Conservation (phyloP, 2,113 vertebrate genomes). For the Pardalotus punctatus region DNA sequence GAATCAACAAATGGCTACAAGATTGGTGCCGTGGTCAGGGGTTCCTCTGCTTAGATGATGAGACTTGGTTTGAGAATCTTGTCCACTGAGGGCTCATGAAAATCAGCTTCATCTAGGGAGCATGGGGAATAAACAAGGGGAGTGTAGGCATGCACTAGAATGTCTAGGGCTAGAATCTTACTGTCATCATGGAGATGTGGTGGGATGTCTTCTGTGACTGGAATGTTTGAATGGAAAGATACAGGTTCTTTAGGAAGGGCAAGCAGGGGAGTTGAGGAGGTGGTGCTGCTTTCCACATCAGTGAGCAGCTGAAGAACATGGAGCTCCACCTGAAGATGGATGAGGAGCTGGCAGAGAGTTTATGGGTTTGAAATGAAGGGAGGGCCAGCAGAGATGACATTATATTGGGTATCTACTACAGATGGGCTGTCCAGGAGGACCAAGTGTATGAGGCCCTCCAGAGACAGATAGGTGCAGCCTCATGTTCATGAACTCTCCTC, state of each 20-base stretch:
- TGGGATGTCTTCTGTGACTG: neutral
- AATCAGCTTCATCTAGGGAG: neutral
- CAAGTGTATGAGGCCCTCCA: fast-evolving
- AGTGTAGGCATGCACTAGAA: neutral
- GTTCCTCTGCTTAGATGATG: neutral
- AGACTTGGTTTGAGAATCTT: neutral
- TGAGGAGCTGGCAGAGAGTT: neutral
- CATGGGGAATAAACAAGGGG: neutral
- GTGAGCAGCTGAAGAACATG: neutral
- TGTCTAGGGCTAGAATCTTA: neutral
- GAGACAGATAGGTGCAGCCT: neutral
- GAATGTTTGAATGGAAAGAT: neutral
- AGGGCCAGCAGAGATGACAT: neutral
- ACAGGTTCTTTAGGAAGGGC: neutral
- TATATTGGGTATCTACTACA: neutral
- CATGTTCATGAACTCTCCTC: too few species aligned
- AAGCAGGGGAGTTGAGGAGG: neutral
- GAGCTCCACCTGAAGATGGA: too few species aligned
- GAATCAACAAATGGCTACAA: neutral
- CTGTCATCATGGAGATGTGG: neutral
- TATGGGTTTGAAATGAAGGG: neutral
- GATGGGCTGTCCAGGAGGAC: neutral
- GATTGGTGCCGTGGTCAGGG: fast-evolving
- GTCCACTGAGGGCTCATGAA: neutral
- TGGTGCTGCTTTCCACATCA: neutral